Evolutionary conservation across 2,113 vertebrate species (phyloP).

Genomic region (Aldabrachelys gigantea): DNA sequence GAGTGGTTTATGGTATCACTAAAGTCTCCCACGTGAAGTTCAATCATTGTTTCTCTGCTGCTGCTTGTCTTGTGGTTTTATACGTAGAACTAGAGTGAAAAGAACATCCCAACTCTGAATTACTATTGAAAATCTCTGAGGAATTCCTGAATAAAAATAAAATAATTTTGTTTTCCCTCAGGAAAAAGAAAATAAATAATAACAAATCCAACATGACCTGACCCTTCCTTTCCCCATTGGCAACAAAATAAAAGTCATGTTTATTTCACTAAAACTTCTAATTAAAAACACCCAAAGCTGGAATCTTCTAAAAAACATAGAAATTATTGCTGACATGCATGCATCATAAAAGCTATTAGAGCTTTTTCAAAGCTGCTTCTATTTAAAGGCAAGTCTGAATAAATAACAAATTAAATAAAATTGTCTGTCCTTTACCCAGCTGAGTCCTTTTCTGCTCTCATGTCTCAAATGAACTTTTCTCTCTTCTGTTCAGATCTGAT

Average conservation of each 20-base stretch:
- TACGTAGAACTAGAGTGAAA: neutral
- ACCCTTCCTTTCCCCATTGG: neutral
- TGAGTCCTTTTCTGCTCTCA: too few species aligned
- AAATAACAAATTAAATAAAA: neutral
- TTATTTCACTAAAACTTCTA: neutral
- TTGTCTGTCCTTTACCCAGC: neutral
- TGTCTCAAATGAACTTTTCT: too few species aligned
- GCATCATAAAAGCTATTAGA: constrained; percentile 3
- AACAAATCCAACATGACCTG: neutral
- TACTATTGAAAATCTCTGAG: neutral
- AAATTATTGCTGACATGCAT: neutral
- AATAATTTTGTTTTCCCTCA: neutral
- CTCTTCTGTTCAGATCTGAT: neutral
- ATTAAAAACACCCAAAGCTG: neutral
- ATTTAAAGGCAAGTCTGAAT: neutral
- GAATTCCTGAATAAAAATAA: neutral
- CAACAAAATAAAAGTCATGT: neutral
- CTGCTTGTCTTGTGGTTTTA: neutral
- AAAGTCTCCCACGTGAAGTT: neutral
- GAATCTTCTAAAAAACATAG: neutral
- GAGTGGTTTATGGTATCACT: neutral
- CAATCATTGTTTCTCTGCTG: neutral
- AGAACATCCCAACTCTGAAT: neutral
- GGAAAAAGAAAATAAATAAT: neutral
- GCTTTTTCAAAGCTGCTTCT: neutral